These are phyloP conservation scores for Nemotelus pantherinus DNA, from an alignment of 2,888 invertebrate species.

Conservation along the genomic window DNA sequence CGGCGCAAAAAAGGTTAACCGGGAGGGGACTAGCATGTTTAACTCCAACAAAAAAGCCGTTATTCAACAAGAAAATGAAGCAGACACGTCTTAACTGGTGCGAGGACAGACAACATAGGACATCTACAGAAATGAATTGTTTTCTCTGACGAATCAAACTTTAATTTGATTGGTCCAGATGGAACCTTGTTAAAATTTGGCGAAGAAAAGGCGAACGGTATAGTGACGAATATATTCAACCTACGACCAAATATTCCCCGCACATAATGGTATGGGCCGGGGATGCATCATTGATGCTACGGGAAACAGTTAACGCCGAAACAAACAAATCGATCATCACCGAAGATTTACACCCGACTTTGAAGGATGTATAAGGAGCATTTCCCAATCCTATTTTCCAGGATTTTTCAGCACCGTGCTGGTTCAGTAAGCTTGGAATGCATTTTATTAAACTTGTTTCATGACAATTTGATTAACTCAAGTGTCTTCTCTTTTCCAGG, in stretches of 20 bases:
- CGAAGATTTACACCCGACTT: background rate
- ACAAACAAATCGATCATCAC: background rate
- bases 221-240: background rate
- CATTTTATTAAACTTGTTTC: background rate
- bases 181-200: background rate
- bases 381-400: background rate
- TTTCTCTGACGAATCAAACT: background rate
- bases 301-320: background rate
- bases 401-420: background rate
- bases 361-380: background rate
- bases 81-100: too few relatives aligned
- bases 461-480: background rate
- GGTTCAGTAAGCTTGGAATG: background rate
- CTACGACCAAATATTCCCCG: background rate
- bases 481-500: background rate
- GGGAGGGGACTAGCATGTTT: too few relatives aligned
- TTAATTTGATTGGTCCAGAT: background rate
- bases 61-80: too few relatives aligned
- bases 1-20: too few relatives aligned
- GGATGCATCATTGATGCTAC: constrained; percentile 1
- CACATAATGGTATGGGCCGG: background rate
- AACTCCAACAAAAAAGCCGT: too few relatives aligned
- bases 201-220: background rate
- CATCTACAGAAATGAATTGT: background rate
- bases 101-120: too few relatives aligned